Conservation (phyloP, 2,888 invertebrate genomes). For the Apamea sordens region DNA sequence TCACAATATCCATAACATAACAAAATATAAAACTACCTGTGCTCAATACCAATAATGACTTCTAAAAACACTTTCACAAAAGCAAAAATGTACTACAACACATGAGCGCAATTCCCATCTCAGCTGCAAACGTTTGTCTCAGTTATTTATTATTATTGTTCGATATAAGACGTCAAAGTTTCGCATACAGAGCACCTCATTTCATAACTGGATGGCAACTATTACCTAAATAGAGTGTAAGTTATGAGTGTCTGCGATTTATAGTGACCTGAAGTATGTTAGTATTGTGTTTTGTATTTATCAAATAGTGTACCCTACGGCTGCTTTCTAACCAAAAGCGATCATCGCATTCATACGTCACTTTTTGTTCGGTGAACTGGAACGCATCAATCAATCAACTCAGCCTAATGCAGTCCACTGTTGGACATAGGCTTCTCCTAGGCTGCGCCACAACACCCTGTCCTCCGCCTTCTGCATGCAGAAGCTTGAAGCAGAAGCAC, state of each 20-base stretch:
- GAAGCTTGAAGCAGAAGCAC: too few species aligned
- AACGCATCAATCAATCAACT: too few species aligned
- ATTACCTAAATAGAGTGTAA: conserved; percentile 66
- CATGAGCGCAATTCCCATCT: conserved; percentile 61
- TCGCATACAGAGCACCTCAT: conserved; percentile 86
- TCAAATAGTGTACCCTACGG: background rate
- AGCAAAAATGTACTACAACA: conserved; percentile 51
- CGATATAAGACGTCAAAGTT: conserved; percentile 84
- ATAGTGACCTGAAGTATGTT: background rate
- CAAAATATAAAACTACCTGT: conserved; percentile 1
- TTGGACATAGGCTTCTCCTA: too few species aligned
- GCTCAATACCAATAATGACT: conserved; percentile 6
- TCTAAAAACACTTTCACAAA: conserved; percentile 28
- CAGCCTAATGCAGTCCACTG: too few species aligned
- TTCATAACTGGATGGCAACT: conserved; percentile 80
- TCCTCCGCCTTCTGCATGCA: too few species aligned
- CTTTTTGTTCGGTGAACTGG: background rate
- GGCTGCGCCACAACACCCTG: too few species aligned
- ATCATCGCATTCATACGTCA: background rate
- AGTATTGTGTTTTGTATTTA: background rate
- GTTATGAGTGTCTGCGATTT: conserved; percentile 47
- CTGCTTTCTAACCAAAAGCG: background rate
- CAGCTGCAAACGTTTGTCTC: conserved; percentile 75
- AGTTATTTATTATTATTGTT: conserved; percentile 84
- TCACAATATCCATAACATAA: background rate